phyloP scores from a whole-genome alignment of 2,888 invertebrate genomes.

The Nebria salina region DNA sequence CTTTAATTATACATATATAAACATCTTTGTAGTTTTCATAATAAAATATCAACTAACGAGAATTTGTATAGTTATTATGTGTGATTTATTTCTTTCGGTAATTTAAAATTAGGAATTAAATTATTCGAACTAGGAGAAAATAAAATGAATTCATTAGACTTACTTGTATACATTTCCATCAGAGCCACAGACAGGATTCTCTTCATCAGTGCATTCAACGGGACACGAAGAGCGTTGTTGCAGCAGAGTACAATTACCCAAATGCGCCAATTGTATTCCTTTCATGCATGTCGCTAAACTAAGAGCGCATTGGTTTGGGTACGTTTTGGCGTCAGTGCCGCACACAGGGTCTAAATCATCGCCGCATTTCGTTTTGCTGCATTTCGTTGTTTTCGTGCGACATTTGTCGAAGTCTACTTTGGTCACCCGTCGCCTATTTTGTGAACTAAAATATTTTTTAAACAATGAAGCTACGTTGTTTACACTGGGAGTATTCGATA shows the following conservation, averaged over 20 bases:
- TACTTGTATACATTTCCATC: slow-evolving; percentile 89
- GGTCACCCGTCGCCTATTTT: slow-evolving; percentile 70
- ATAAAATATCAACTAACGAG: too few species aligned
- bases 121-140: too few species aligned
- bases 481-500: neutral
- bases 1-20: slow-evolving; percentile 35
- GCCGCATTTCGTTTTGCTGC: slow-evolving; percentile 76
- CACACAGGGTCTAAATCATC: slow-evolving; percentile 83
- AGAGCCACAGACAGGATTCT: slow-evolving; percentile 86
- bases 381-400: slow-evolving; percentile 76
- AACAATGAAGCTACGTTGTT: neutral
- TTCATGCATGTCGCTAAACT: slow-evolving; percentile 86
- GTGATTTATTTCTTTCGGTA: too few species aligned
- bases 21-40: slow-evolving; percentile 26
- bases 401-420: slow-evolving; percentile 85
- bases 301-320: slow-evolving; percentile 83
- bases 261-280: slow-evolving; percentile 88
- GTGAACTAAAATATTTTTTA: slow-evolving; percentile 27
- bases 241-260: slow-evolving; percentile 85
- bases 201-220: slow-evolving; percentile 54
- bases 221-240: slow-evolving; percentile 65
- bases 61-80: too few species aligned
- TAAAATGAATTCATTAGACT: slow-evolving; percentile 49
- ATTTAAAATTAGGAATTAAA: too few species aligned
- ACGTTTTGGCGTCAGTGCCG: slow-evolving; percentile 88